Base-by-base conservation (phyloP, 1,140 invertebrate species). In the Drosophila sp. region DNA sequence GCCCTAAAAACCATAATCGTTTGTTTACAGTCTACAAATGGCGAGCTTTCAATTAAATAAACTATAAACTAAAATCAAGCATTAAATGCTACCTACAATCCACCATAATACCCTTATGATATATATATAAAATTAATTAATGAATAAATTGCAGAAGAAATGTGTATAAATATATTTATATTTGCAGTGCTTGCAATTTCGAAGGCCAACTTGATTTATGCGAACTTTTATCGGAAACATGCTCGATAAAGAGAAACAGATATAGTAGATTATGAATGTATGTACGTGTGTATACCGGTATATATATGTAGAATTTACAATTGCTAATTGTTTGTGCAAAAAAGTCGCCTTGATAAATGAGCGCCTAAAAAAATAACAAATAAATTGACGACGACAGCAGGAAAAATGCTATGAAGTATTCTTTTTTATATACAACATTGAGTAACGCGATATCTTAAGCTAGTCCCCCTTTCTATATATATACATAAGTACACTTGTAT, bases 341-440 rank as follows among this genome's bases (percentile, higher is more conserved):
- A 80, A 62, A 79, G 66, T 59, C 78, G 51, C 57, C 45, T n/a
- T 78, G 73, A 80, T 67, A 81, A 80, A 80, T 61, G 78, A 73
- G 66, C 40, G 21, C 41, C 13, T 8, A 18, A 34, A 41, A 2
- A 58, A 46, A 29, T 38, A 76, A 80, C 80, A 48, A 76, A 65
- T 50, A 41, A 65, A 64, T 16, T 65, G 18, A 13, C 16, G 9
- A 48, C 58, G 11, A n/a, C 18, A 36, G 16, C 43, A 48, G 29
- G 8, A 40, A 40, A 21, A 51, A 21, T 16, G 18, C 25, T 13
- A 65, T 67, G 18, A 56, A 25, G 25, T 34, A 4, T 38, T 4
- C 27, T 2, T 14, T 6, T 18, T 40, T 51, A 40, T 11, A 41
- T 18, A 62, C 5, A 21, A 1, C 13, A 32, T 53, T 25, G 32